Evolutionary conservation across 2,797 vertebrate species (phyloP).

Genomic region (Oreortyx pictus): DNA sequence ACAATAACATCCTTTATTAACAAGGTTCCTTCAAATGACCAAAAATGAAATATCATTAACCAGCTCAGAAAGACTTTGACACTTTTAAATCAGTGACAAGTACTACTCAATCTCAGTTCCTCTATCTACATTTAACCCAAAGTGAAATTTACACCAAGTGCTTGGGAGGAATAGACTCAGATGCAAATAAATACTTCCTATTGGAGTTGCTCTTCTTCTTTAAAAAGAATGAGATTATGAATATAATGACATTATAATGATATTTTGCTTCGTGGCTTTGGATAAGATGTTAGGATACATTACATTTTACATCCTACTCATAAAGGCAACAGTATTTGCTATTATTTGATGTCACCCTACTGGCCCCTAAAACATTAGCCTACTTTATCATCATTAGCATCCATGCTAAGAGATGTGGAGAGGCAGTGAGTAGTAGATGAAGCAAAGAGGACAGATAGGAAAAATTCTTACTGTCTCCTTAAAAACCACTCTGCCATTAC

Average conservation of each 20-base stretch:
- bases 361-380: neutral
- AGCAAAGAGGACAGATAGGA: neutral
- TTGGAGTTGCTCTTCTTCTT: neutral
- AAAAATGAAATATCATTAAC: neutral
- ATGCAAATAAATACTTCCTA: neutral
- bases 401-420: fast-evolving
- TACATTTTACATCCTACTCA: neutral
- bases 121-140: neutral
- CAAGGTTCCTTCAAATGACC: neutral
- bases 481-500: neutral
- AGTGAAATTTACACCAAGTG: neutral
- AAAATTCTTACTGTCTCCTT: neutral
- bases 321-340: neutral
- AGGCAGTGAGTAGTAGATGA: too few relatives aligned
- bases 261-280: neutral
- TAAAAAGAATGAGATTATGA: neutral
- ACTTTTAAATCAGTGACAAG: neutral
- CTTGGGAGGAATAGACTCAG: neutral
- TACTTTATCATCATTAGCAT: neutral
- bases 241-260: neutral
- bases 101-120: neutral
- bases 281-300: neutral
- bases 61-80: neutral
- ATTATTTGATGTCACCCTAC: neutral
- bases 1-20: neutral